A percentile compares a stretch with the other conserved stretches of the same genome.
Conservation (phyloP, 2,113 vertebrate species). For the Microtus montanus region DNA sequence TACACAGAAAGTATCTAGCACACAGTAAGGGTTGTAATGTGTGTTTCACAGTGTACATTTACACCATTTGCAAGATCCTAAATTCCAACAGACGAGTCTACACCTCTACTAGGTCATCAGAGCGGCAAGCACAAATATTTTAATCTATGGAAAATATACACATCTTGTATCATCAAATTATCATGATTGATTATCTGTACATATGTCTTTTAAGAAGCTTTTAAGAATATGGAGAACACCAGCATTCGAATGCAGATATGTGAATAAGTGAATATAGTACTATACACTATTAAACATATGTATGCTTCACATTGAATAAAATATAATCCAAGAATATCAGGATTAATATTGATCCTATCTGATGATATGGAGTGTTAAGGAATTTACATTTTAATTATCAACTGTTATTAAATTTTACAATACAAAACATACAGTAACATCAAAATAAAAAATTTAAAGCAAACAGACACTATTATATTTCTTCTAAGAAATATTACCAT, state of each 20-base stretch:
- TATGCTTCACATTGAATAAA: conserved; percentile 28
- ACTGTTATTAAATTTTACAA: background rate
- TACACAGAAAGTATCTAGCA: background rate
- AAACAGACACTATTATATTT: conserved; percentile 46
- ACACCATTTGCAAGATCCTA: background rate
- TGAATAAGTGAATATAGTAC: background rate
- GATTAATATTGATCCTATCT: background rate
- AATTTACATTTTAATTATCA: conserved; percentile 36
- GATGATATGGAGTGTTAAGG: background rate
- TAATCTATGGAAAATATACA: background rate
- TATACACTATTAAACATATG: background rate
- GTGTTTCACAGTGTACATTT: background rate
- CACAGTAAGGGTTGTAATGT: background rate
- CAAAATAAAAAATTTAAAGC: conserved; percentile 34
- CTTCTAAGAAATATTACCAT: conserved; percentile 27
- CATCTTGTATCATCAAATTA: conserved; percentile 27
- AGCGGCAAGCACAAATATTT: background rate
- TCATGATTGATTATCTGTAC: background rate
- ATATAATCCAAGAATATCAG: background rate
- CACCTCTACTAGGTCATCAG: background rate
- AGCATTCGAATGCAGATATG: background rate
- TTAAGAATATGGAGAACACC: conserved; percentile 29
- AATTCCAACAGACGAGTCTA: background rate
- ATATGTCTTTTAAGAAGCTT: background rate
- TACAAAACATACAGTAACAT: conserved; percentile 13